Conservation (phyloP, 2,113 vertebrate species). For the Paralichthys olivaceus region DNA sequence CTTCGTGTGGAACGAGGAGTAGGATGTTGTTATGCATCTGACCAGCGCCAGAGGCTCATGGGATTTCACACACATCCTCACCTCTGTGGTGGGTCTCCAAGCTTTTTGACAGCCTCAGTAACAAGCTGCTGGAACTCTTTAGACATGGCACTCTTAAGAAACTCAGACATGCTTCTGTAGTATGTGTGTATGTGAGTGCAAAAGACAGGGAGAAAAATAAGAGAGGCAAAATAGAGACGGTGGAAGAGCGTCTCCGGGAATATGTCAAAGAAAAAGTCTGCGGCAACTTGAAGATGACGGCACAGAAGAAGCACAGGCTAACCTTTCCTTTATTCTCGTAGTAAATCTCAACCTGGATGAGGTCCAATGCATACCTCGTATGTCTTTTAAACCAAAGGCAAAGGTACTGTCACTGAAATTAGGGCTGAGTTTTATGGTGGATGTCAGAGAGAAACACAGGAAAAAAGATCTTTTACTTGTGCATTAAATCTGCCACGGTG, state of each 20-base stretch:
- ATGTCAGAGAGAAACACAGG: conserved; percentile 17
- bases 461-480: neutral
- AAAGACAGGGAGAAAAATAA: conserved; percentile 49
- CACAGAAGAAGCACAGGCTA: conserved; percentile 20
- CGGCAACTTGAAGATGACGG: conserved; percentile 52
- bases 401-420: conserved; percentile 55
- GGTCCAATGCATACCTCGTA: conserved; percentile 50
- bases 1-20: conserved; percentile 24
- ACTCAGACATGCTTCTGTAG: conserved; percentile 64
- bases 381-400: conserved; percentile 61
- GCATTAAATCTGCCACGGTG: conserved; percentile 56
- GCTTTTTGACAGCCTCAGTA: conserved; percentile 72
- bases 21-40: conserved; percentile 56
- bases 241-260: conserved; percentile 52
- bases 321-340: conserved; percentile 60
- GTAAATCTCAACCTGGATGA: conserved; percentile 71
- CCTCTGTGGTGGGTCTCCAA: conserved; percentile 75
- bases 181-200: conserved; percentile 52
- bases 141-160: conserved; percentile 65
- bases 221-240: conserved; percentile 54
- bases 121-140: conserved; percentile 74
- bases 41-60: conserved; percentile 63
- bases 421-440: conserved; percentile 36
- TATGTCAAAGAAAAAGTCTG: conserved; percentile 64
- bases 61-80: conserved; percentile 77